Evolutionary conservation across 2,113 vertebrate species (phyloP).

Genomic region (Lepisosteus osseus): DNA sequence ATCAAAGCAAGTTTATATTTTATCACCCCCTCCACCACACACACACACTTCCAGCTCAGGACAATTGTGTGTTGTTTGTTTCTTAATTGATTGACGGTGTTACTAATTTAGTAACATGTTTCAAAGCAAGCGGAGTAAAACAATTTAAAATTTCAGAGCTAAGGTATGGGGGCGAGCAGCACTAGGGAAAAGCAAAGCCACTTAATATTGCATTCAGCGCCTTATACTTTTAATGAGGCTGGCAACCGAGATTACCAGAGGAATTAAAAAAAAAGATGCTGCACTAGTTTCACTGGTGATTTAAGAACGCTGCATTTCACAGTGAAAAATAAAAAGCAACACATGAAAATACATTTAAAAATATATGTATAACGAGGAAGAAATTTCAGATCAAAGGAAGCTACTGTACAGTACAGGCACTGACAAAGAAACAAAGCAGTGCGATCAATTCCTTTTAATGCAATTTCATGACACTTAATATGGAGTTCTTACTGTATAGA

Average conservation of each 20-base stretch:
- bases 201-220: slow-evolving; percentile 1
- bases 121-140: slow-evolving; percentile 2
- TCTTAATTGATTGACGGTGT: slow-evolving; percentile 13
- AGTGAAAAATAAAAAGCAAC: too few species aligned
- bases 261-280: neutral
- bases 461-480: too few species aligned
- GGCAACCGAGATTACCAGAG: neutral
- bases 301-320: too few species aligned
- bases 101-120: slow-evolving; percentile 14
- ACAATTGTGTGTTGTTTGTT: slow-evolving; percentile 9
- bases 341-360: too few species aligned
- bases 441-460: too few species aligned
- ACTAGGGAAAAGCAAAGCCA: neutral
- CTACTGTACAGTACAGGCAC: too few species aligned
- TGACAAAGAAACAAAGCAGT: too few species aligned
- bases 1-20: slow-evolving; percentile 11
- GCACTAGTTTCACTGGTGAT: too few species aligned
- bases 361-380: too few species aligned
- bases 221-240: neutral
- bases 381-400: too few species aligned
- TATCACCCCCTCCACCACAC: neutral
- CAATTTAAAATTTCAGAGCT: slow-evolving; percentile 1
- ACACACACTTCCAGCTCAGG: neutral
- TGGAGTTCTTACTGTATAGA: too few species aligned
- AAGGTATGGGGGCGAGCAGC: neutral